These are phyloP conservation scores for Vanacampus margaritifer DNA, from an alignment of 2,113 vertebrate genomes.

Conservation along the genomic window DNA sequence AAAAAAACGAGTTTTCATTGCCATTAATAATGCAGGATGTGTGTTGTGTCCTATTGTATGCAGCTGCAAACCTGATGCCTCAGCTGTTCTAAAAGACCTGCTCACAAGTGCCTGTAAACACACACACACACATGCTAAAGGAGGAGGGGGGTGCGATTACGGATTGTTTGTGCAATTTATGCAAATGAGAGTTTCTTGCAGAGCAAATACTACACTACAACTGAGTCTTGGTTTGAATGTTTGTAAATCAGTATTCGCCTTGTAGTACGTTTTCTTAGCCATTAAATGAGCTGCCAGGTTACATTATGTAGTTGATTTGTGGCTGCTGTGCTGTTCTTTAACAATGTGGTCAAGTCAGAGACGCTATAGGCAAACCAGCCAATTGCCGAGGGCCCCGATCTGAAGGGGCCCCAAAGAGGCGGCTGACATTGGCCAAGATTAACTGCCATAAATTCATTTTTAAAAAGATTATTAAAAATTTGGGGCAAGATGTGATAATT, in stretches of 20 bases:
- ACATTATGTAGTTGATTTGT: slow-evolving; percentile 18
- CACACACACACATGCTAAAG: slow-evolving; percentile 2
- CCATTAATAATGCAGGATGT: slow-evolving; percentile 62
- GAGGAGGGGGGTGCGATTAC: slow-evolving; percentile 24
- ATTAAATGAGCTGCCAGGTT: background rate
- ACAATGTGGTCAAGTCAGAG: background rate
- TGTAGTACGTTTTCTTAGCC: background rate
- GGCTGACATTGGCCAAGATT: background rate
- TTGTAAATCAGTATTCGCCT: background rate
- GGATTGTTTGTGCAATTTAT: slow-evolving; percentile 34
- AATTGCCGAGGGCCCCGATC: no score
- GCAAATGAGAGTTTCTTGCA: slow-evolving; percentile 20
- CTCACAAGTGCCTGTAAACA: slow-evolving; percentile 2
- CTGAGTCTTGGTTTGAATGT: slow-evolving; percentile 16
- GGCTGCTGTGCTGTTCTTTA: slow-evolving; percentile 32
- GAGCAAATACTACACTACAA: slow-evolving; percentile 7
- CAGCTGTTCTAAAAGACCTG: slow-evolving; percentile 42
- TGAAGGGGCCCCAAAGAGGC: background rate
- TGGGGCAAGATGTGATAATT: no score
- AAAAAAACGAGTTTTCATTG: slow-evolving; percentile 56
- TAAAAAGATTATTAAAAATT: no score
- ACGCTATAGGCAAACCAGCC: background rate
- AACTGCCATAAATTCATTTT: no score
- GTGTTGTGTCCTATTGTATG: slow-evolving; percentile 57
- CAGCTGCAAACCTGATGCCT: slow-evolving; percentile 49